Conservation (phyloP, 2,797 vertebrate species). For the Bucorvus abyssinicus region DNA sequence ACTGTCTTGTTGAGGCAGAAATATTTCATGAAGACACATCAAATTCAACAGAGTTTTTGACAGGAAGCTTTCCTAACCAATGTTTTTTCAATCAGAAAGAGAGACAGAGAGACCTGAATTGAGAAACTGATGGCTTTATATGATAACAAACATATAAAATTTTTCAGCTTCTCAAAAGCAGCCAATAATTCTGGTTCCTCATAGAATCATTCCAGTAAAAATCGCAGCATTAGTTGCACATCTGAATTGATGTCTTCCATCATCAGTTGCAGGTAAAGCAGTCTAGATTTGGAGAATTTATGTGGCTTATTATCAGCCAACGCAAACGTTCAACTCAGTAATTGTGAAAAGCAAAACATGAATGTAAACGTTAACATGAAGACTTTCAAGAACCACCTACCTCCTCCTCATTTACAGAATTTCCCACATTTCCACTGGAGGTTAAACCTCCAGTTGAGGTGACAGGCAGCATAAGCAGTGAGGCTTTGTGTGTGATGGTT, state of each 20-base stretch:
- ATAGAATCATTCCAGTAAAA: neutral
- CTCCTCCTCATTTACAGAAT: neutral
- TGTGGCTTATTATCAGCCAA: neutral
- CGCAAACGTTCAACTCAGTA: neutral
- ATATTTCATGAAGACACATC: neutral
- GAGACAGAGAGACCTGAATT: neutral
- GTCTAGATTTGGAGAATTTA: neutral
- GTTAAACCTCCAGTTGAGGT: neutral
- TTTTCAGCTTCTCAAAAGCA: neutral
- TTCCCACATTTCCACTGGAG: neutral
- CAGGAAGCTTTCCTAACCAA: neutral
- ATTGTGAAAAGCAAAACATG: neutral
- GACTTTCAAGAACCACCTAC: neutral
- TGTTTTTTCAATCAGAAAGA: neutral
- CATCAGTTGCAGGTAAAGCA: neutral
- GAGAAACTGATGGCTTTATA: neutral
- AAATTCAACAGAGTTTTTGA: neutral
- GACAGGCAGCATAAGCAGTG: neutral
- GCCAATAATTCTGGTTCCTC: neutral
- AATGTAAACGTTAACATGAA: neutral
- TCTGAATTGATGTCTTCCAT: neutral
- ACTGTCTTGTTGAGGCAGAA: neutral
- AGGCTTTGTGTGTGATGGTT: neutral
- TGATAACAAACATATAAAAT: too few species aligned
- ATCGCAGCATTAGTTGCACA: neutral